Base-by-base conservation (phyloP, 2,113 vertebrate genomes). In the Mirounga angustirostris region DNA sequence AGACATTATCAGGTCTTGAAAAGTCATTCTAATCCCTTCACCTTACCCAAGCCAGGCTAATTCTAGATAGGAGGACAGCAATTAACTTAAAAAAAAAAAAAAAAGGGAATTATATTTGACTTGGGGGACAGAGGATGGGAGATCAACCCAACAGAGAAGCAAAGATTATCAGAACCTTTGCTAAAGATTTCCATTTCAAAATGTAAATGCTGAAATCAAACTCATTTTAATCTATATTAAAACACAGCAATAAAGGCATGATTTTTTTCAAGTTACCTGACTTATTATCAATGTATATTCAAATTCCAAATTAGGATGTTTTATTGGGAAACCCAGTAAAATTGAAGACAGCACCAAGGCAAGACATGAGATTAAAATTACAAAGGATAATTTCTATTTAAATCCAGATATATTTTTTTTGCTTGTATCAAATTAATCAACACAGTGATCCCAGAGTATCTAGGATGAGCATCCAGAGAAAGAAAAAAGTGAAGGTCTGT, bases 1-100 rank as follows among this genome's bases (percentile, higher is more conserved):
- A 96, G 67, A 97, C 85, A 96, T 97, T 96, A 98, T 93, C 92
- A 97, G 80, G 91, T 91, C 69, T 94, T 86, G 33, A 97, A 96
- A 94, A 98, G 92, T 92, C 98, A 86, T 91, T 98, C 28, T 97
- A 98, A 98, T 95, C 67, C 88, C 28, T 93, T 98, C 43, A 96
- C 28, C 43, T 97, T 92, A 94, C 56, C 43, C 84, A 98, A 95
- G 40, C n/a, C 91, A 84, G 79, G 81, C 76, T 97, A 96, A 98
- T 87, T 97, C 71, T 86, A 94, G 61, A 95, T 28, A 97, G 78
- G 33, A 91, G 79, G 52, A 78, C 76, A 97, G 88, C 90, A 97
- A 97, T 96, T 97, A 96, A 84, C 18, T 67, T 84, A 22, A 6
- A 91, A 59, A 85, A 74, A 65, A 46, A 74, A 65, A 46, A 30